Percentiles rank a stretch among this genome's conserved stretches.
Evolutionary conservation across 2,888 invertebrate species (phyloP).

Genomic region (Tenthredo livida): DNA sequence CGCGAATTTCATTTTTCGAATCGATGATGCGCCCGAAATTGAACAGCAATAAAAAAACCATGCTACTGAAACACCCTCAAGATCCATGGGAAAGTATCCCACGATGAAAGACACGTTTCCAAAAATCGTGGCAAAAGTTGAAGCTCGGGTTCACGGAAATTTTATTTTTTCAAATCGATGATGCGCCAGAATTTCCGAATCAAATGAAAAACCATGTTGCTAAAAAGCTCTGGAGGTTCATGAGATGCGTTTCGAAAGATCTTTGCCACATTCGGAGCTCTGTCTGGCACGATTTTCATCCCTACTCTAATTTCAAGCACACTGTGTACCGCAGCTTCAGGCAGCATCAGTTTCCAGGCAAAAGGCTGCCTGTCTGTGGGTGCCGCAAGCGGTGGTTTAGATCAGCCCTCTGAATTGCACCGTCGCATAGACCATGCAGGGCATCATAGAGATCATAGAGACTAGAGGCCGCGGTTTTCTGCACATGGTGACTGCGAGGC

Average conservation of each 20-base stretch:
- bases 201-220: background rate
- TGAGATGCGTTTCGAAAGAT: background rate
- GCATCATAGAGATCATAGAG: slow-evolving; percentile 25
- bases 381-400: slow-evolving; percentile 9
- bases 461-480: background rate
- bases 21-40: background rate
- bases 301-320: background rate
- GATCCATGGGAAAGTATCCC: no score
- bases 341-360: background rate
- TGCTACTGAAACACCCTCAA: no score
- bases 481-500: background rate
- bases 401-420: background rate
- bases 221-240: background rate
- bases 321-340: background rate
- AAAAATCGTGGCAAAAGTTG: no score
- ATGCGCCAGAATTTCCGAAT: no score
- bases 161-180: no score
- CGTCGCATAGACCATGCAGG: slow-evolving; percentile 11
- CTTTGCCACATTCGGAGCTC: background rate
- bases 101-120: no score
- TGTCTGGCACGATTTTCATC: background rate
- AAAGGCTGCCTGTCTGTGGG: background rate
- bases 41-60: background rate
- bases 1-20: background rate
- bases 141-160: no score